Evolutionary conservation across 2,888 invertebrate genomes (phyloP), one percentile per base, ranked within the genome.

Genomic region (Drosophila infuscata): DNA sequence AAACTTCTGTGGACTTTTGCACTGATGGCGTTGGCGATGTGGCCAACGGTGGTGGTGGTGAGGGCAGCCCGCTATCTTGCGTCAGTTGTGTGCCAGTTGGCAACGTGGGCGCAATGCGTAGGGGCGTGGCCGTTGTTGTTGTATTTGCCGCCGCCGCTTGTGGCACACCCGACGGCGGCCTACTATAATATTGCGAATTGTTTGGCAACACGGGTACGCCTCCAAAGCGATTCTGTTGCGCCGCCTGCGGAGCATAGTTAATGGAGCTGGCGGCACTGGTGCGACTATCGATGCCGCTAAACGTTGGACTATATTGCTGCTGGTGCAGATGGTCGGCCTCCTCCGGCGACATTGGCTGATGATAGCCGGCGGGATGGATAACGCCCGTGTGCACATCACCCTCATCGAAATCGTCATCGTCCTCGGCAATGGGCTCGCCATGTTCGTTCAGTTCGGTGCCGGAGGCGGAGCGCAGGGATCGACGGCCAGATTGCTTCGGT

Each of bases 401-500:
- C 81, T 90, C 90, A 9, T 81, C 84, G 35, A 81, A 86, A 33
- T 87, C 85, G 43, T 90, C 84, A 29, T 84, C 85, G 4, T 88
- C 76, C 3, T 78, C 78, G 30, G 76, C 80, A 20, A 75, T 60
- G 29, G 79, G 69, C 0, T 81, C 79, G 46, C 79, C 86, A 38
- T 71, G 73, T 36, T 63, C 79, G 20, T 91, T 87, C 68, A 91
- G 87, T 48, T 91, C 91, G 49, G 89, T 89, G 72, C 94, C 94
- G 17, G 89, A 89, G 76, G 94, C 94, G 52, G 94, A 93, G 56
- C 92, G 91, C 58, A 95, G 91, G 52, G 94, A 94, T 51, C 94
- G 94, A 38, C 95, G 94, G 11, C 95, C 95, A 53, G 94, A 92
- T 90, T 95, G 95, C 73, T 94, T 94, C 29, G 95, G 95, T 81